Base-by-base conservation (phyloP, 2,113 vertebrate species). In the Copsychus sechellarum region DNA sequence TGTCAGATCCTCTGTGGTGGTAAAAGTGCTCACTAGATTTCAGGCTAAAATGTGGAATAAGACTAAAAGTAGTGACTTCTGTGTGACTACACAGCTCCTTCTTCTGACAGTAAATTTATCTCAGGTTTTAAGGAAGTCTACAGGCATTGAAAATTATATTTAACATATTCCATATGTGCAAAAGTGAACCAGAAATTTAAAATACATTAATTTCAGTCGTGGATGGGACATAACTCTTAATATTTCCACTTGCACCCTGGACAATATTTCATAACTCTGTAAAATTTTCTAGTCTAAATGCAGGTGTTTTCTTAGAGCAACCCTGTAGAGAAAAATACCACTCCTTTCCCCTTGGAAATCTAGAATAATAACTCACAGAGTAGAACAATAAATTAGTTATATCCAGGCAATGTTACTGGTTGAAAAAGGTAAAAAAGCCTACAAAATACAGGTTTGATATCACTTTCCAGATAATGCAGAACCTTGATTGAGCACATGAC, bases 151-250 rank as follows among this genome's bases (percentile, higher is more conserved):
- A 66, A 88, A 76, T 90, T 85, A 58, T 66, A 70, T 94, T 87
- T 89, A 93, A 91, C 81, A 66, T 94, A 66, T 82, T 93, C 91
- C 91, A 87, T 91, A 33, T 92, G 94, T 91, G 66, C 66, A 73
- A 77, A 47, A 94, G 58, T 2, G 22, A 91, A 95, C 48, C 40
- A 86, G 53, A 90, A 93, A 73, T 57, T 73, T 92, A 67, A 92
- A 93, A 81, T 93, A 42, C 40, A 53, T 86, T 89, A 7, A 91
- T 91, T 95, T 95, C 42, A 58, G 58, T 77, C 79, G 89, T 4
- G 31, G 66, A 72, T 90, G 84, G 81, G 66, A 80, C 80, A 62
- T 94, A 91, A 92, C 29, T 88, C 73, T 85, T 92, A 85, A 82
- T 95, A 92, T 91, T 95, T 95, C 91, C 62, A 72, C 50, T 92